Base-by-base conservation (phyloP, 2,113 vertebrate genomes). In the Ranitomeya variabilis region DNA sequence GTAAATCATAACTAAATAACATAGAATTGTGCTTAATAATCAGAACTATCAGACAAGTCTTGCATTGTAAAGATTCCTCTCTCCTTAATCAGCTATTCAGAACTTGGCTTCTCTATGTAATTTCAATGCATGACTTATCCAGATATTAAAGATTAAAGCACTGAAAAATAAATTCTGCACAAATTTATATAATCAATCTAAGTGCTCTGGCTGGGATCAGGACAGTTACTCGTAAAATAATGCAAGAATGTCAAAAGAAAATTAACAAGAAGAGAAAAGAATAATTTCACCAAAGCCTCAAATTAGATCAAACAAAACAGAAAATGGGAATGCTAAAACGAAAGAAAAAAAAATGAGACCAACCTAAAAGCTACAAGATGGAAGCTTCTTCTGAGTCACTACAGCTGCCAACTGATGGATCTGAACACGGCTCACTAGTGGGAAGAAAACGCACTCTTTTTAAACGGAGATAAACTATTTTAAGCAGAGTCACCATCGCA, bases 311-410 rank as follows among this genome's bases (percentile, higher is more conserved):
- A 69, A 84, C 31, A 71, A 71, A 84, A 71, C 82, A 54, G 45
- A 83, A 83, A 67, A 81, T 60, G n/a, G 8, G 14, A 52, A 52
- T 19, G 14, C 45, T 45, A 81, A 60, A 69, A 60, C 37, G 74
- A 74, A 31, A 73, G 51, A 51, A 81, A 45, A 81, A 62, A 52
- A 85, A 80, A 89, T 54, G 74, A 89, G 91, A 94, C 94, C 93
- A 93, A 94, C 92, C 94, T 90, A 91, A 91, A 14, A 88, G 90
- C 91, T 91, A 91, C 92, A 91, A 93, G 92, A 92, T 91, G 92
- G 92, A 91, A 92, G 92, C 90, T 83, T 93, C 94, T 93, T 94
- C 94, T 0, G 93, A 93, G 90, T 92, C 92, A 92, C 90, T 93
- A 93, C 91, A 91, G 92, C 91, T 92, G 93, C 92, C 93, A 92